phyloP scores from a whole-genome alignment of 2,113 vertebrate genomes.

The Pithys albifrons region DNA sequence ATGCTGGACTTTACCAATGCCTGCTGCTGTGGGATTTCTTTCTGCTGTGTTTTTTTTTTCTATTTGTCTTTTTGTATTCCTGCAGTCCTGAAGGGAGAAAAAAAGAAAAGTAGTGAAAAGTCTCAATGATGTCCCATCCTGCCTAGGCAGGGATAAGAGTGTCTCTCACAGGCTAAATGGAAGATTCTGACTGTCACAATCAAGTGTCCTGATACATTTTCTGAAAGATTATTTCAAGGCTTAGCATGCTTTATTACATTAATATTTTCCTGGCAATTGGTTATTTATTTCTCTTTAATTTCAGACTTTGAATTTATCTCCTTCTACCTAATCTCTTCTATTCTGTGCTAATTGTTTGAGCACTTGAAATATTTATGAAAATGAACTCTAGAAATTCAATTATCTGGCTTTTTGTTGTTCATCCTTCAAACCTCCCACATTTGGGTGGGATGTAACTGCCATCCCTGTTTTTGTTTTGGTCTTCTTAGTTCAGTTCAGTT shows the following conservation, averaged over 20 bases:
- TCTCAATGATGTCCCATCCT: background rate
- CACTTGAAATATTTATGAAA: background rate
- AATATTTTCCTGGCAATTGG: background rate
- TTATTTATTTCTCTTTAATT: background rate
- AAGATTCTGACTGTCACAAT: background rate
- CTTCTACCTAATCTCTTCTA: background rate
- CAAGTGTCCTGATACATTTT: background rate
- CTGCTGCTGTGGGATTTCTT: slow-evolving; percentile 25
- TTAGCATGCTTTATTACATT: background rate
- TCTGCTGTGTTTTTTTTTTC: background rate
- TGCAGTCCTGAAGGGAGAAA: background rate
- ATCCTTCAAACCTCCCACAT: background rate
- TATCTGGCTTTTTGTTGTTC: slow-evolving; percentile 2
- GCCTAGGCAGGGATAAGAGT: background rate
- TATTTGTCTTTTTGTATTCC: background rate
- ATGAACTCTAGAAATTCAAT: background rate
- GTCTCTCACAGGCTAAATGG: rapidly evolving
- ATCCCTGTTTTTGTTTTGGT: background rate
- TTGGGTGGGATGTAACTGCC: background rate
- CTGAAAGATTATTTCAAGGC: background rate
- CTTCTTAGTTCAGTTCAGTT: background rate
- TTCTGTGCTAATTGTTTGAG: background rate
- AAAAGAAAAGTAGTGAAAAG: background rate
- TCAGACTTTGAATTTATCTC: background rate
- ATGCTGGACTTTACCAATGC: slow-evolving; percentile 1